phyloP scores from a whole-genome alignment of 2,797 vertebrate species.

The Sebastolobus alascanus region DNA sequence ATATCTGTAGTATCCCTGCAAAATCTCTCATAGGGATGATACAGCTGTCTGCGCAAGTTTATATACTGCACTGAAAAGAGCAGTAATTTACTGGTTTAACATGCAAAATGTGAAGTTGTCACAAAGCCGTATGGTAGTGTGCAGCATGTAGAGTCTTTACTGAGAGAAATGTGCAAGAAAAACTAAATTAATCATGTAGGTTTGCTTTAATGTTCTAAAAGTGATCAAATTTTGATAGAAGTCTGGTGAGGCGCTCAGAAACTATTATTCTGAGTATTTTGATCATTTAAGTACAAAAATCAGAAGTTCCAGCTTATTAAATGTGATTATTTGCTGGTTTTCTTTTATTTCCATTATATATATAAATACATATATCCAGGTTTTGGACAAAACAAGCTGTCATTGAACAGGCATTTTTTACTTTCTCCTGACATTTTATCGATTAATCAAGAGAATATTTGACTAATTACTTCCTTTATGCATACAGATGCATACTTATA shows the following conservation, averaged over 20 bases:
- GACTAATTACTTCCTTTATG: no score
- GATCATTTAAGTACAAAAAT: not conserved
- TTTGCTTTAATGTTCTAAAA: not conserved
- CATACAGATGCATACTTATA: no score
- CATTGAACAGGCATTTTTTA: not conserved
- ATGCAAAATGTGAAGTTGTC: not conserved
- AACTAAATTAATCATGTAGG: no score
- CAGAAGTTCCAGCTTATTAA: not conserved
- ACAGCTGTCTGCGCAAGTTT: not conserved
- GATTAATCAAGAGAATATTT: not conserved
- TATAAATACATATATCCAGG: rapidly evolving
- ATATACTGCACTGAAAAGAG: not conserved
- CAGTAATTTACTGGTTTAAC: not conserved
- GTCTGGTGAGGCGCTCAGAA: not conserved
- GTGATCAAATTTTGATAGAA: not conserved
- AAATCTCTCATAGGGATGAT: slow-evolving; percentile 17
- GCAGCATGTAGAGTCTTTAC: rapidly evolving
- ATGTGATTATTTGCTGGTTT: not conserved
- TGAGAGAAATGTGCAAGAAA: not conserved
- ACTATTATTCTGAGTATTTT: not conserved
- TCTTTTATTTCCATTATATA: not conserved
- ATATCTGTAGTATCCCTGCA: slow-evolving; percentile 17
- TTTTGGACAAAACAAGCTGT: not conserved
- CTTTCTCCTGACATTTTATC: not conserved
- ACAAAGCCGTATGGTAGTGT: not conserved